Evolutionary conservation across 2,797 vertebrate species (phyloP), one percentile per base, ranked within the genome.

Genomic region (Bovichtus diacanthus): DNA sequence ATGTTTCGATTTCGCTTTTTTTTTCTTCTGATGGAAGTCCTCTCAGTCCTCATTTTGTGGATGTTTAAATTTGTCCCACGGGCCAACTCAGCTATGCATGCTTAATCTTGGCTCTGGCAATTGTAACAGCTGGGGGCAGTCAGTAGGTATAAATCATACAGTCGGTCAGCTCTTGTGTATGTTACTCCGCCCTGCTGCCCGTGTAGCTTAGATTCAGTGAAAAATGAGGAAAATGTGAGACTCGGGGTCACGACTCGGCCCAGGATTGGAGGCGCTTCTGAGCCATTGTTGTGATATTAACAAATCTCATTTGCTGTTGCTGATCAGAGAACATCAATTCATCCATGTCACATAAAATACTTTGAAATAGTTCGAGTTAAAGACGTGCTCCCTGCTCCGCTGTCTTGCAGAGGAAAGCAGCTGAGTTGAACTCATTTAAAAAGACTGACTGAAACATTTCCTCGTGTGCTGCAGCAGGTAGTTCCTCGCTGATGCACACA

Each of bases 51-150:
- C 21, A 73, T 86, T 86, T 87, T 77, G 81, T 82, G 65, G 74
- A 85, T 75, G 85, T 90, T 92, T 86, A 75, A 83, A 90, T 87
- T 91, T 39, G 70, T 88, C 86, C 87, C 76, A 75, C 41, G 54
- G 81, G 76, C 85, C 87, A 67, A 70, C 88, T 93, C 88, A 84
- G 89, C 90, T 90, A 88, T 90, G 93, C 93, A 93, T 93, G 93
- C 91, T 93, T 83, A 86, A 84, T 89, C 89, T 93, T 93, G 94
- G 94, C 93, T 91, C 86, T 66, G 82, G 88, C 81, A 70, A 77
- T 92, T 84, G 91, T 78, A 93, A 93, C 94, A 95, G 94, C 94
- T 93, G 94, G 94, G 89, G 91, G 94, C 90, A 95, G 93, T 95
- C 93, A 94, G 84, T 90, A 83, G 89, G 88, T 92, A 95, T 94